Evolutionary conservation across 2,113 vertebrate species (phyloP).

Genomic region (Pterocles gutturalis): DNA sequence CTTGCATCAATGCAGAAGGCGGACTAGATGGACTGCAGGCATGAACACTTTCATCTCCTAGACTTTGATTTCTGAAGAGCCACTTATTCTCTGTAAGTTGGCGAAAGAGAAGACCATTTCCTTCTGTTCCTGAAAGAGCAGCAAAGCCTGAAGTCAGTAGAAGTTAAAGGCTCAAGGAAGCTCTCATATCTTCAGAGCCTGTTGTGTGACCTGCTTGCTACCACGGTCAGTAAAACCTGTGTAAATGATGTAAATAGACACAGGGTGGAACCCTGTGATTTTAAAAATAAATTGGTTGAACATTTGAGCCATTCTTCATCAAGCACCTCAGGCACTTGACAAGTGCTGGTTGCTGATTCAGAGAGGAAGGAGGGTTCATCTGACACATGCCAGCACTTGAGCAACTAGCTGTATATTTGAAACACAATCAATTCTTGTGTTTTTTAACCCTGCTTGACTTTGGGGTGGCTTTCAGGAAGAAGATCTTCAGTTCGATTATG

Average conservation of each 20-base stretch:
- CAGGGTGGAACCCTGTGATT: neutral
- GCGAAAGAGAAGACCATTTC: neutral
- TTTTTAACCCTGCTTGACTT: neutral
- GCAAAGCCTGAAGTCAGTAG: neutral
- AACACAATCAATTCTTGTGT: neutral
- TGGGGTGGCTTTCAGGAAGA: slow-evolving; percentile 66
- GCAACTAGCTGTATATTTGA: neutral
- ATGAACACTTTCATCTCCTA: neutral
- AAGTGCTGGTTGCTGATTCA: neutral
- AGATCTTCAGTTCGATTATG: slow-evolving; percentile 65
- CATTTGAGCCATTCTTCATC: neutral
- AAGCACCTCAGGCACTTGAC: neutral
- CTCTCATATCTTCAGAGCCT: neutral
- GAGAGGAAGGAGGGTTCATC: neutral
- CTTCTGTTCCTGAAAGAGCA: neutral
- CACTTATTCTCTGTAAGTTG: neutral
- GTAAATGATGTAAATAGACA: neutral
- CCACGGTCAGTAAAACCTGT: neutral
- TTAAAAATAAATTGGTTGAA: neutral
- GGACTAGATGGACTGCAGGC: neutral
- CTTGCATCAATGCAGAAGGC: neutral
- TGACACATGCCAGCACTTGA: neutral
- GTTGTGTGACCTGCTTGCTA: neutral
- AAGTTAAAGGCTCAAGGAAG: neutral
- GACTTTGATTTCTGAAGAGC: neutral